Evolutionary conservation across 1,140 invertebrate genomes (phyloP), one percentile per base, ranked within the genome.

Genomic region (Zaprionus ornatus): DNA sequence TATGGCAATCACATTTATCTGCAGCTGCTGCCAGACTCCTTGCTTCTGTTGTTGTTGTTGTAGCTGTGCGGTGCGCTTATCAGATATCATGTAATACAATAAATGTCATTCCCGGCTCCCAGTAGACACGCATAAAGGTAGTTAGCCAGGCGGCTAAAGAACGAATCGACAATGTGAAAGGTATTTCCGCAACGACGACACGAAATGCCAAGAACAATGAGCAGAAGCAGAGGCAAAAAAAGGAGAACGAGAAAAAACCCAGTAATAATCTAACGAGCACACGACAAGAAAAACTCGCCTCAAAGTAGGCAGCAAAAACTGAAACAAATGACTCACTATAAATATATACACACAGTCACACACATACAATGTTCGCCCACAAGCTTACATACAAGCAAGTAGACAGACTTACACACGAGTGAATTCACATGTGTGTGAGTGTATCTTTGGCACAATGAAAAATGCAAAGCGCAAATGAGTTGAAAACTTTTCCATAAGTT

Each of bases 401-500:
- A 50, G 9, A 21, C 19, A 12, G 17, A 12, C 45, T 50, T 23
- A 23, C 7, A 52, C 50, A 42, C 37, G 19, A 52, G 29, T 17
- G 32, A 27, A 35, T 37, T 64, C 32, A 50, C 21, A 40, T 56
- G 19, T 25, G 32, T 37, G 48, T 35, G 27, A 62, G 63, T 65
- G n/a, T 59, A 42, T 45, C 70, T 78, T 82, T 75, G 80, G 79
- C 78, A 90, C 78, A 85, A 90, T 85, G 81, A 88, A 77, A 90
- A 90, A 90, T 86, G 74, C 79, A 86, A 77, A 86, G 82, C 86
- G 82, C 82, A 90, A 90, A 90, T 90, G 86, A 90, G 86, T 86
- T 90, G 86, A 90, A 90, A 90, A 90, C 72, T 90, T 90, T 90
- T 66, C 82, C 77, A 86, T 90, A 86, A 82, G 82, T 88, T 83